Conservation (phyloP, 2,113 vertebrate genomes). For the Colius striatus region DNA sequence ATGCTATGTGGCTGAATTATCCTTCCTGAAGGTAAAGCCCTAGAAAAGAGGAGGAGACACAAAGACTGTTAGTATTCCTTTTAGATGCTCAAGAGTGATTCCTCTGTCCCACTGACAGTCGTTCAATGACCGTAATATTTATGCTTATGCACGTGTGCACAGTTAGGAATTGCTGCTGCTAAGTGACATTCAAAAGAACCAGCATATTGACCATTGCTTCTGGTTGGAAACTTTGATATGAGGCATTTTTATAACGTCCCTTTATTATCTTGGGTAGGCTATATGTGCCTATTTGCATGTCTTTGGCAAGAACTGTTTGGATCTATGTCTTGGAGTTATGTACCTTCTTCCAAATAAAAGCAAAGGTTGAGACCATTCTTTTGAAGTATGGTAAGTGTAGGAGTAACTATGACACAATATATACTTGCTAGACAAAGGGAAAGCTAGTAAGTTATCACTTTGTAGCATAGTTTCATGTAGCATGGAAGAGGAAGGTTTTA, state of each 20-base stretch:
- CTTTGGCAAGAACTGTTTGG: neutral
- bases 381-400: neutral
- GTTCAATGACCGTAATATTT: neutral
- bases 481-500: neutral
- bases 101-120: neutral
- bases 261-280: neutral
- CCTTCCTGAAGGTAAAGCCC: neutral
- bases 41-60: neutral
- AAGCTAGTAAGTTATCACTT: neutral
- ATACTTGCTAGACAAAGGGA: neutral
- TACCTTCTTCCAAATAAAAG: neutral
- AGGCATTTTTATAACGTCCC: neutral
- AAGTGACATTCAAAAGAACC: neutral
- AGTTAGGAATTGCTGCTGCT: neutral
- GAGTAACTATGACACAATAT: neutral
- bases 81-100: neutral
- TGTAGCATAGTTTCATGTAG: neutral
- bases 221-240: neutral
- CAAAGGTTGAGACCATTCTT: neutral
- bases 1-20: neutral
- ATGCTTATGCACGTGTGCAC: neutral
- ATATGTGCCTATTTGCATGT: neutral
- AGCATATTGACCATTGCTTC: neutral
- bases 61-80: neutral
- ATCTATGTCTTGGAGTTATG: neutral